Evolutionary conservation across 2,113 vertebrate genomes (phyloP).

Genomic region (Anoura caudifer): DNA sequence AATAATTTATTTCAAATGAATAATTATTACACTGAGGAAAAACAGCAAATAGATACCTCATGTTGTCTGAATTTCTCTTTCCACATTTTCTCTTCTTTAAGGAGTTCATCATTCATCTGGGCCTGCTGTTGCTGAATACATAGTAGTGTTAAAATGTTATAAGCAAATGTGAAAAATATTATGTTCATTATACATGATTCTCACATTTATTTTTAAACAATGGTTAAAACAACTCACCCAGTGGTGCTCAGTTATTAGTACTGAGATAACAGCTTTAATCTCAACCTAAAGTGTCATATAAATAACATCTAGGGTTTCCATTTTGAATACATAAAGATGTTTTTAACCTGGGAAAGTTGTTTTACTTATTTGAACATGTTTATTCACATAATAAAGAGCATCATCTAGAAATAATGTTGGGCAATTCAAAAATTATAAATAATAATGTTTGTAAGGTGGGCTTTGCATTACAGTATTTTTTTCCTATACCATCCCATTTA

Average conservation of each 20-base stretch:
- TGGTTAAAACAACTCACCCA: not conserved
- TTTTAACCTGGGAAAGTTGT: not conserved
- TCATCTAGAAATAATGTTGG: not conserved
- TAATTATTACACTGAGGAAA: not conserved
- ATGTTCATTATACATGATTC: not conserved
- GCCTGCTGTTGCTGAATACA: constrained; percentile 79
- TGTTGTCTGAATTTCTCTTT: constrained; percentile 82
- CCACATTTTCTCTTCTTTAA: constrained; percentile 80
- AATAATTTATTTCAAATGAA: not conserved
- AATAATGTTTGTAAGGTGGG: not conserved
- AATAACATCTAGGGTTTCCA: not conserved
- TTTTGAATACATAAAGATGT: not conserved
- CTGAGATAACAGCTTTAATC: not conserved
- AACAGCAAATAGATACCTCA: constrained; percentile 78
- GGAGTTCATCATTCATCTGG: constrained; percentile 77
- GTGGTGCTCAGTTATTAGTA: not conserved
- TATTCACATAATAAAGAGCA: not conserved
- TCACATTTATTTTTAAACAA: not conserved
- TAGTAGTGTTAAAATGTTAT: not conserved
- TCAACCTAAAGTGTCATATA: not conserved
- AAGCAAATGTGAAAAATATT: not conserved
- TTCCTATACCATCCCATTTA: not conserved
- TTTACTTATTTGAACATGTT: not conserved
- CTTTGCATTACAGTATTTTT: not conserved
- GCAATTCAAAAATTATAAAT: not conserved